A percentile compares a stretch with the other conserved stretches of the same genome.
Conservation (phyloP, 2,888 invertebrate species). For the Nowickia ferox region DNA sequence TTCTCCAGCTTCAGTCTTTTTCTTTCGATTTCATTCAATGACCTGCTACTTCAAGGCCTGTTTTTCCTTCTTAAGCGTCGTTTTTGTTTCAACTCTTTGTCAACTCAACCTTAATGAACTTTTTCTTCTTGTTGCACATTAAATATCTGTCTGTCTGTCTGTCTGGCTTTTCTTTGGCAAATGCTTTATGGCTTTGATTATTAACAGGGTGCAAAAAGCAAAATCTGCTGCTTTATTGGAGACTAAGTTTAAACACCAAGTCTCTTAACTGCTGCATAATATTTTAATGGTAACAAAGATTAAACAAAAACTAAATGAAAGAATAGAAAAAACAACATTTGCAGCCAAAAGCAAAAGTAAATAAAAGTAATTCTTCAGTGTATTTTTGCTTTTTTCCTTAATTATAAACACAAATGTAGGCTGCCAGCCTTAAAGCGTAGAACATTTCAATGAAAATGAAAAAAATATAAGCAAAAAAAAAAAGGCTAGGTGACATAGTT, state of each 20-base stretch:
- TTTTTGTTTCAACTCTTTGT: slow-evolving; percentile 48
- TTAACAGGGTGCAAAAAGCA: slow-evolving; percentile 13
- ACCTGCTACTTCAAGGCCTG: slow-evolving; percentile 56
- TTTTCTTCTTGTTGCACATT: slow-evolving; percentile 31
- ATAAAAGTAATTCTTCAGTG: slow-evolving; percentile 28
- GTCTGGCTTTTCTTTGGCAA: slow-evolving; percentile 14
- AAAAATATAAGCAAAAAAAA: slow-evolving; percentile 16
- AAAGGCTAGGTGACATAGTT: slow-evolving; percentile 28
- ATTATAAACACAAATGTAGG: slow-evolving; percentile 45
- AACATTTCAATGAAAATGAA: slow-evolving; percentile 39
- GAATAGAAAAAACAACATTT: slow-evolving; percentile 18
- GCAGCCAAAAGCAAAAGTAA: slow-evolving; percentile 57
- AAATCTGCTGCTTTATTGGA: not conserved
- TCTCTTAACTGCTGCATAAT: slow-evolving; percentile 20
- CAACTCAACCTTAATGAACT: slow-evolving; percentile 66
- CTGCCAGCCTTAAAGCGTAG: slow-evolving; percentile 47
- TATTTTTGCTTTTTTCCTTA: slow-evolving; percentile 26
- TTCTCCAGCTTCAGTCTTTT: not conserved
- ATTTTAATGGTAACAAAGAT: slow-evolving; percentile 12
- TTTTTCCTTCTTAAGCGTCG: not conserved
- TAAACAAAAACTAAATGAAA: slow-evolving; percentile 7
- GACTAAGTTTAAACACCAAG: not conserved
- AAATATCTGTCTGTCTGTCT: slow-evolving; percentile 12
- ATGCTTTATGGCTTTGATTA: slow-evolving; percentile 26
- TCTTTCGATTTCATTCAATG: slow-evolving; percentile 58